Base-by-base conservation (phyloP, 2,113 vertebrate species). In the Dipodomys merriami region DNA sequence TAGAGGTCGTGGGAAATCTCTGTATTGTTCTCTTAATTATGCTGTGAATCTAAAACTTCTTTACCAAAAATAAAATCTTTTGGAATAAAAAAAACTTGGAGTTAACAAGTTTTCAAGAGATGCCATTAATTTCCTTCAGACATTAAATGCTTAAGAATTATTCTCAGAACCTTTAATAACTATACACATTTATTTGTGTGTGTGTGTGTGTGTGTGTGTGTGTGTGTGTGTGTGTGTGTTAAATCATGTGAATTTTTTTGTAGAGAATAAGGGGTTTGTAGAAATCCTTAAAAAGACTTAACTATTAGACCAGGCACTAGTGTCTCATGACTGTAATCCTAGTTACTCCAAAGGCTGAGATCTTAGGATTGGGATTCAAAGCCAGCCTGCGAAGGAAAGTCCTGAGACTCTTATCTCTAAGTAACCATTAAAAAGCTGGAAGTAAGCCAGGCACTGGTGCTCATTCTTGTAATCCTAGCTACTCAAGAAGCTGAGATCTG, bases 251-350 rank as follows among this genome's bases (percentile, higher is more conserved):
- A 16, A 13, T 44, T 22, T 30, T 22, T 30, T 79, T 95, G 68
- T 69, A 3, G 2, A 46, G 30, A 25, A 3, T 88, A 76, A 76
- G 15, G 7, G 20, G 76, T 81, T 86, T 93, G 6, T 80, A 62
- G 82, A 96, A 94, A 90, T 77, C 13, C 46, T 83, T 95, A 71
- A 77, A 91, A 96, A 93, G 49, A 73, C 20, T 20, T 76, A n/a
- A 86, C 6, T n/a, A 27, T 62, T 76, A 64, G 4, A 3, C 3
- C 53, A 57, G 53, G 53, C 53, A 57, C 53, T 18, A 53, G 12
- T 53, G 49, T 9, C 49, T 53, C 49, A 53, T 53, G 49, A 9
- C 49, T 53, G 49, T 53, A 53, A 53, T 53, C 49, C 49, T 53
- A 53, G 11, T 53, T 53, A 9, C 49, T 53, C 49, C 8, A 13